Evolutionary conservation across 2,888 invertebrate species (phyloP).

Genomic region (Rotaria macrura): DNA sequence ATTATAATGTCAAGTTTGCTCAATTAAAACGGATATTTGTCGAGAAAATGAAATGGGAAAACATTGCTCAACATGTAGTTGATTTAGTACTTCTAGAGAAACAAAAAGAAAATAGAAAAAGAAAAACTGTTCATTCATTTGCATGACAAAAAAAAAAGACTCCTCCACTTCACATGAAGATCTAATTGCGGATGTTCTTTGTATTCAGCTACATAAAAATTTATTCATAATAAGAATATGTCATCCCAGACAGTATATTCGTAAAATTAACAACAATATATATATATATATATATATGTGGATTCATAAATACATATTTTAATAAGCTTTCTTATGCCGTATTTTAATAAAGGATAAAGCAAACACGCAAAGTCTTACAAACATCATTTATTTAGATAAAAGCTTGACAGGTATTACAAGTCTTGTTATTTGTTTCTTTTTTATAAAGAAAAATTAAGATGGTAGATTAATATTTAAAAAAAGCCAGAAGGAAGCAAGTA

Average conservation of each 20-base stretch:
- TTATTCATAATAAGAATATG: neutral
- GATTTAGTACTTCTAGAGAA: neutral
- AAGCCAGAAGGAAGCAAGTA: neutral
- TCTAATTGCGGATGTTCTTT: neutral
- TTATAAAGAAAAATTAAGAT: too few species aligned
- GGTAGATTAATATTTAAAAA: too few species aligned
- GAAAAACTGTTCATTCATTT: neutral
- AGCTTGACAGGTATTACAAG: too few species aligned
- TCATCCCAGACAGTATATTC: neutral
- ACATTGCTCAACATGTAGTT: neutral
- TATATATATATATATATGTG: neutral
- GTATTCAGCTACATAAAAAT: neutral
- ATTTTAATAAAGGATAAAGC: too few species aligned
- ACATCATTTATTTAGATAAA: too few species aligned
- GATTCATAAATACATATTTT: too few species aligned
- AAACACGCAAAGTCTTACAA: too few species aligned
- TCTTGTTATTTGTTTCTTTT: too few species aligned
- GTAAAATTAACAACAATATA: neutral
- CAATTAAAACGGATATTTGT: neutral
- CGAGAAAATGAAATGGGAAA: neutral
- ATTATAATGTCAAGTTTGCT: neutral
- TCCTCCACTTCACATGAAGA: neutral
- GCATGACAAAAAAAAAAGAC: neutral
- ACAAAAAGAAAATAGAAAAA: neutral
- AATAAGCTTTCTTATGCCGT: too few species aligned